Evolutionary conservation across 2,888 invertebrate genomes (phyloP).

Genomic region (Diabrotica balteata): DNA sequence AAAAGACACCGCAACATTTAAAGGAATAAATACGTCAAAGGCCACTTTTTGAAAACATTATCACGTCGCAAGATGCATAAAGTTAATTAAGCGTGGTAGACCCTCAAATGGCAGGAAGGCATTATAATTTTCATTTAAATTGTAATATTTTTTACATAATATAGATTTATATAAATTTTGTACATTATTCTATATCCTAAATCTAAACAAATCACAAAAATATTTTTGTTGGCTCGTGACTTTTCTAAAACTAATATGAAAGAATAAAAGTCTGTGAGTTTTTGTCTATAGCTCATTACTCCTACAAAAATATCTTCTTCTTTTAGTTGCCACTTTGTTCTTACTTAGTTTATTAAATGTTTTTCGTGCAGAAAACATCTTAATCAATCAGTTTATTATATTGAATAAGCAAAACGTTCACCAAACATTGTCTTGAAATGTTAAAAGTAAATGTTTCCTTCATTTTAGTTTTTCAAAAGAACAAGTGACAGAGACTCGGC

Average conservation of each 20-base stretch:
- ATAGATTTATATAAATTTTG: conserved; percentile 63
- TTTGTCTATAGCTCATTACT: conserved; percentile 29
- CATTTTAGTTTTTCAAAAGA: too few relatives aligned
- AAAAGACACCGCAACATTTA: conserved; percentile 46
- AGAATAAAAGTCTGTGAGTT: conserved; percentile 48
- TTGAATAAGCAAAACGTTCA: too few relatives aligned
- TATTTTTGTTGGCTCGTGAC: conserved; percentile 60
- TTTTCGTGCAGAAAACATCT: too few relatives aligned
- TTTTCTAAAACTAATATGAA: conserved; percentile 48
- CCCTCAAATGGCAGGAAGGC: conserved; percentile 72
- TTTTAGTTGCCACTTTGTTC: too few relatives aligned
- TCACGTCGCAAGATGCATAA: conserved; percentile 58
- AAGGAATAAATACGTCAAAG: conserved; percentile 56
- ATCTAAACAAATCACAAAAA: conserved; percentile 64
- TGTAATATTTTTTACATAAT: conserved; percentile 60
- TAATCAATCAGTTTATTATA: too few relatives aligned
- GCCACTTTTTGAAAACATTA: conserved; percentile 61
- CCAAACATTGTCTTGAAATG: too few relatives aligned
- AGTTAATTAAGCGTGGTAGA: conserved; percentile 62
- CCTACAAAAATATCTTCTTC: background rate
- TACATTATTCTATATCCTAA: conserved; percentile 62
- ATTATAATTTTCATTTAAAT: conserved; percentile 62
- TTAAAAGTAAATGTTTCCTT: too few relatives aligned
- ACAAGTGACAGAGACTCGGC: too few relatives aligned
- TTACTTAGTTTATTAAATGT: too few relatives aligned